Evolutionary conservation across 2,888 invertebrate genomes (phyloP), one percentile per base, ranked within the genome.

Genomic region (Hedychridium roseum): DNA sequence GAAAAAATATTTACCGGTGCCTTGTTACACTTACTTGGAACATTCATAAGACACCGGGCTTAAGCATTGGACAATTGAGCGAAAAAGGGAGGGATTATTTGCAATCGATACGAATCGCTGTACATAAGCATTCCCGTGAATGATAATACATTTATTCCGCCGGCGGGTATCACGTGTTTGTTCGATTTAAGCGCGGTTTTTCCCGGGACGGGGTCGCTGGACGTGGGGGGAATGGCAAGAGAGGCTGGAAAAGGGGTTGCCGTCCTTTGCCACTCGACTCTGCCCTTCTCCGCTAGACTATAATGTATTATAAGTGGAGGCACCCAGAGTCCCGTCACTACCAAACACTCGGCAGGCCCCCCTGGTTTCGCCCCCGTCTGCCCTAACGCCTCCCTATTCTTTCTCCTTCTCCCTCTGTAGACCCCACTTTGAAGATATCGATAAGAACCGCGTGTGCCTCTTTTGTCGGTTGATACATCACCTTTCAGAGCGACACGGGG

Each of bases 381-480:
- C 18, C 37, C 15, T 5, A 7, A 7, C 31, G 6, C n/a, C 20
- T 12, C 5, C 40, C n/a, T 31, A 15, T 31, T 26, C 54, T 48
- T 26, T 32, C 16, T 34, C 46, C 39, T 38, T n/a, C 36, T 26
- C 38, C 49, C 45, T 60, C 54, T 60, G 55, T 63, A 57, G 53
- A 55, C 60, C 60, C 57, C 57, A 56, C 60, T 66, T 64, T 57
- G 63, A 60, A 63, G 61, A 66, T 66, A 70, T 73, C 71, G 70
- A 71, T 71, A 68, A 66, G 68, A 60, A 68, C 58, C 63, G 62
- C 58, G 54, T n/a, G n/a, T 50, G 54, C 57, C 60, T 60, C 60
- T 60, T 71, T 71, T 65, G 64, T 62, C 44, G 60, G 53, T 56
- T 66, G 71, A 73, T 70, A 71, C 65, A 71, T 71, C 68, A 60